Percentiles rank a stretch among this genome's conserved stretches.
These are phyloP conservation scores for Lytechinus variegatus DNA, from an alignment of 35 echinoderm and acorn worm species.

Conservation along the genomic window DNA sequence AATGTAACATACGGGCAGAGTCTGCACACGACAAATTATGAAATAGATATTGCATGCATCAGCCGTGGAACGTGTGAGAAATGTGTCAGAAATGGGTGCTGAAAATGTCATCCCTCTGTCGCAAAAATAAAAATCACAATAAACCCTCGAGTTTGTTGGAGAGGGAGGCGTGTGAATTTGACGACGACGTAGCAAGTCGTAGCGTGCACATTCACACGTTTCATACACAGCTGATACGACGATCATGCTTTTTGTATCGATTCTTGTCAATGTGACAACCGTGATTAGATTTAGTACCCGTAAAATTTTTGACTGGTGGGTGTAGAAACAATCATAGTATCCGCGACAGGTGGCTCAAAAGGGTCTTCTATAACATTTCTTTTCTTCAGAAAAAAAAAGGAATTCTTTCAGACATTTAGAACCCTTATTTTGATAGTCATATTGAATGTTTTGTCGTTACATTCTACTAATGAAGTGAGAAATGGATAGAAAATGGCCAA, in stretches of 20 bases:
- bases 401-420: no score
- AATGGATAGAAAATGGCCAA: no score
- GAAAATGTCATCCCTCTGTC: neutral
- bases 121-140: neutral
- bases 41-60: neutral
- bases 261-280: neutral
- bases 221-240: neutral
- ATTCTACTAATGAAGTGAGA: no score
- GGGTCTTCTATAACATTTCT: no score
- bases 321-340: neutral
- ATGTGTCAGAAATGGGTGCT: neutral
- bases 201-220: neutral
- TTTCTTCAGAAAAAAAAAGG: no score
- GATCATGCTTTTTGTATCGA: conserved; percentile 4
- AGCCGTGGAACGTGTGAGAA: neutral
- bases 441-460: no score
- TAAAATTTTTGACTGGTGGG: neutral
- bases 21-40: neutral
- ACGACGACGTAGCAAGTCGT: neutral
- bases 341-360: neutral
- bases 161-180: neutral
- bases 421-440: no score
- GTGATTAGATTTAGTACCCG: neutral
- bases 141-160: neutral
- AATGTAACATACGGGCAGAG: no score